Evolutionary conservation across 2,797 vertebrate genomes (phyloP).

Genomic region (Arctocebus calabarensis): DNA sequence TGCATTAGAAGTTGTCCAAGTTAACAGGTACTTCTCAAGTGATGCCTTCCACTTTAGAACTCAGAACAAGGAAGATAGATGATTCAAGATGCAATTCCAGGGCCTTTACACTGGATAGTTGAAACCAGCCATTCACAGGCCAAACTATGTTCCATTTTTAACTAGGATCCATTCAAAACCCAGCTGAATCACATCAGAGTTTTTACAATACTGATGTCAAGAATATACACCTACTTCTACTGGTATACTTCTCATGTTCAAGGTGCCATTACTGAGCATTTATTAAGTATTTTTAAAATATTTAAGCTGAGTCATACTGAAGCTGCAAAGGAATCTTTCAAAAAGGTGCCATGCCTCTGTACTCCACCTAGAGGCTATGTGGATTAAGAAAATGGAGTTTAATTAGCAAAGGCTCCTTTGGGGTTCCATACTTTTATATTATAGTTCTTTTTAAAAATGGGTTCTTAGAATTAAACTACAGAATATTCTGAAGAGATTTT

Average conservation of each 20-base stretch:
- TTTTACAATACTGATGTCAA: constrained; percentile 52
- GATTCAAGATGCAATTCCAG: not conserved
- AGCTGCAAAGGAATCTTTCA: constrained; percentile 80
- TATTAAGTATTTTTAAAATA: constrained; percentile 47
- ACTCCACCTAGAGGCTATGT: constrained; percentile 82
- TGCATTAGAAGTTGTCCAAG: not conserved
- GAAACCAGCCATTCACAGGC: constrained; percentile 30
- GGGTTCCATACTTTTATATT: constrained; percentile 48
- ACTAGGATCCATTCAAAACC: constrained; percentile 38
- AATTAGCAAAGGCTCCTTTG: constrained; percentile 45
- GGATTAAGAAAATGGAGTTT: constrained; percentile 59
- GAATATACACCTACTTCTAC: not conserved
- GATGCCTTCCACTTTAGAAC: constrained; percentile 59
- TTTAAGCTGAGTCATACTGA: constrained; percentile 81
- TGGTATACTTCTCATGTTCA: constrained; percentile 2
- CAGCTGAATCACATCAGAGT: not conserved
- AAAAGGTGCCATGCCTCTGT: constrained; percentile 67
- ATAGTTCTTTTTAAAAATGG: not conserved
- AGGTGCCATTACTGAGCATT: not conserved
- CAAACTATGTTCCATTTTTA: constrained; percentile 49
- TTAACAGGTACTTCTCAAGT: constrained; percentile 9
- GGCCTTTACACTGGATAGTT: not conserved
- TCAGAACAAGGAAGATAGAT: constrained; percentile 19
- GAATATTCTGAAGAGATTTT: constrained; percentile 15
- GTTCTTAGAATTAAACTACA: constrained; percentile 50